Conservation (phyloP, 1,140 invertebrate species). For the Formica exsecta region DNA sequence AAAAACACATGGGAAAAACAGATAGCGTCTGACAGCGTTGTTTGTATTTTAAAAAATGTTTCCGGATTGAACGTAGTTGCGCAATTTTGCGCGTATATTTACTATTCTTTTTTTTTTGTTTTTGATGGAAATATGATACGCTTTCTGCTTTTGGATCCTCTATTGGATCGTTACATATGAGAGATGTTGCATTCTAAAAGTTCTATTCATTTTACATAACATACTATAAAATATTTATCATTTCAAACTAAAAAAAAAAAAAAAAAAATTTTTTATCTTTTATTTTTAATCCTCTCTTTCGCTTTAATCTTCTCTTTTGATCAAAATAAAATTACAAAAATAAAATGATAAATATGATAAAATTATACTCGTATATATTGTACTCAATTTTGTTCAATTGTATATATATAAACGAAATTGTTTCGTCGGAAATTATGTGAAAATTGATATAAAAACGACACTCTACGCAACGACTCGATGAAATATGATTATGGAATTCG, state of each 20-base stretch:
- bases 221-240: too few relatives aligned
- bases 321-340: not conserved
- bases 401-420: not conserved
- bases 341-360: not conserved
- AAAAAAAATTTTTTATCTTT: not conserved
- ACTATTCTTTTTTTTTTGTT: not conserved
- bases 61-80: conserved; percentile 14
- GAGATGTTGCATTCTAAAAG: conserved; percentile 11
- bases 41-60: not conserved
- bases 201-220: not conserved
- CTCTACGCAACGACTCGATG: not conserved
- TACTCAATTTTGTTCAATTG: too few relatives aligned
- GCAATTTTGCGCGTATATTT: not conserved
- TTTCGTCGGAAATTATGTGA: not conserved
- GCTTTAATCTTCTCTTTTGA: not conserved
- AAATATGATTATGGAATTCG: not conserved
- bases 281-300: not conserved
- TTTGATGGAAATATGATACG: not conserved
- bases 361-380: not conserved
- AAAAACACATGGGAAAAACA: not conserved
- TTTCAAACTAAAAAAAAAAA: not conserved
- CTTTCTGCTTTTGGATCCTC: not conserved
- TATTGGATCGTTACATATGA: conserved; percentile 2
- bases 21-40: not conserved
- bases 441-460: not conserved